Percentiles rank a stretch among this genome's conserved stretches.
Evolutionary conservation across 2,797 vertebrate genomes (phyloP).

Genomic region (Macroramphosus scolopax): DNA sequence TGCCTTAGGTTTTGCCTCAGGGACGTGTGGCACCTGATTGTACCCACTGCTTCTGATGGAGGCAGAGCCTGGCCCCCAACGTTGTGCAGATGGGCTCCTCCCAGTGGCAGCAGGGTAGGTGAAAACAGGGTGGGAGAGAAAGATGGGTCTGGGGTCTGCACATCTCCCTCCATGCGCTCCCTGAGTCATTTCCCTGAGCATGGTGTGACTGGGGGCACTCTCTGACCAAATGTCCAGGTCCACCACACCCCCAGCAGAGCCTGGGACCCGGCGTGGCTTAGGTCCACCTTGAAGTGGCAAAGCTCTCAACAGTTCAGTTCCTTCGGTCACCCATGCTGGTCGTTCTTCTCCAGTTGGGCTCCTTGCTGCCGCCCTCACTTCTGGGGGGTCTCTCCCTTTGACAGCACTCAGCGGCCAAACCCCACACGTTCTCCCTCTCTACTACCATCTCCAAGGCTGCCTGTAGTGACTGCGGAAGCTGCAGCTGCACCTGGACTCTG

Average conservation of each 20-base stretch:
- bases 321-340: background rate
- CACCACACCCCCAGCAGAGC: background rate
- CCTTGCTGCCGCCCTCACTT: background rate
- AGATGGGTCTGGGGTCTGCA: background rate
- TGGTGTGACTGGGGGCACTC: background rate
- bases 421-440: background rate
- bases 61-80: background rate
- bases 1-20: no score
- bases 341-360: background rate
- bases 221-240: background rate
- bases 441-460: background rate
- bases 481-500: background rate
- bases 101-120: no score
- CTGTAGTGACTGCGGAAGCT: background rate
- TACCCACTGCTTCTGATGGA: constrained; percentile 7
- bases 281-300: no score
- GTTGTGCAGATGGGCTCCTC: no score
- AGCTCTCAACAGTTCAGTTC: no score
- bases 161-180: background rate
- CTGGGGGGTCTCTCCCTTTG: no score
- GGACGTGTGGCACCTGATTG: constrained; percentile 7
- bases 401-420: background rate
- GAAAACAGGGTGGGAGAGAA: no score
- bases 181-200: background rate
- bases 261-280: background rate